Conservation (phyloP, 2,797 vertebrate genomes). For the Alca torda region DNA sequence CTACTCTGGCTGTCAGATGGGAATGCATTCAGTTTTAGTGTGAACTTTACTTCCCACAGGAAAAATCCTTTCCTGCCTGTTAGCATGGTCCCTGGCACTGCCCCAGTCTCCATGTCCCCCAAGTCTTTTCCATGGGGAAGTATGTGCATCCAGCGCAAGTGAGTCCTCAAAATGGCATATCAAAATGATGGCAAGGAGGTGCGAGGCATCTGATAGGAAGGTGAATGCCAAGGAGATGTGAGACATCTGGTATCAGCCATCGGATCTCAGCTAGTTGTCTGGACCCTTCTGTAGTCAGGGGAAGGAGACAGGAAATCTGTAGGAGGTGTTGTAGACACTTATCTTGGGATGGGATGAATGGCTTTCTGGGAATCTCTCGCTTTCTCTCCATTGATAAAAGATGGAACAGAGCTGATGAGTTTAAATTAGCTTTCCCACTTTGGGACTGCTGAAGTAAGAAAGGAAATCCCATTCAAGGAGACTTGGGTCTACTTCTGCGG, state of each 20-base stretch:
- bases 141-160: neutral
- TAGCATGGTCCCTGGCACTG: neutral
- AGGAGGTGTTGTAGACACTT: constrained; percentile 46
- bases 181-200: neutral
- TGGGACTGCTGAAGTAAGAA: neutral
- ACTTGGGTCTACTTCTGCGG: neutral
- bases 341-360: neutral
- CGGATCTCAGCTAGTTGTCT: neutral
- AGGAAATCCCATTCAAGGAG: neutral
- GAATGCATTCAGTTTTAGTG: neutral
- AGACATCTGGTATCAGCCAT: constrained; percentile 51
- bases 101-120: neutral
- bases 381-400: neutral
- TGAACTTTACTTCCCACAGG: neutral
- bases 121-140: neutral
- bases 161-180: neutral
- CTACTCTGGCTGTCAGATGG: neutral
- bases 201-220: constrained; percentile 10
- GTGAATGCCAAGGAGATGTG: neutral
- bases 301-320: constrained; percentile 21
- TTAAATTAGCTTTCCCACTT: neutral
- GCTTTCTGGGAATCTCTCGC: neutral
- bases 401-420: neutral
- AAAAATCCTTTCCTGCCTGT: neutral
- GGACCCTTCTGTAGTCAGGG: neutral